Evolutionary conservation across 2,113 vertebrate genomes (phyloP).

Genomic region (Vulpes lagopus): DNA sequence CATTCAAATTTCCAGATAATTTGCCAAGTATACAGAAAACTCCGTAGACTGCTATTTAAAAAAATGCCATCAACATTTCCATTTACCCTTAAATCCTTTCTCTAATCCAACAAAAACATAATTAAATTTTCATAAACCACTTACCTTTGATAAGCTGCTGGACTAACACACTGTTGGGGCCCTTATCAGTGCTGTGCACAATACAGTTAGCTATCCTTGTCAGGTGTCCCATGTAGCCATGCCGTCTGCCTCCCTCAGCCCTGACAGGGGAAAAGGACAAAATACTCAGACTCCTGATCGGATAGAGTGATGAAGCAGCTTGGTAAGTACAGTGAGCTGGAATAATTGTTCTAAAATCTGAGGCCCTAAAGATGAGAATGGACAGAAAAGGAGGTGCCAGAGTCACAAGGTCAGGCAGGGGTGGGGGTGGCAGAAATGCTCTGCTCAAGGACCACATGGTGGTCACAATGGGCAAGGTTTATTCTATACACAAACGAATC

Average conservation of each 20-base stretch:
- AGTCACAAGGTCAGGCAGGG: not conserved
- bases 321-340: not conserved
- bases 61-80: fast-evolving
- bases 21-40: not conserved
- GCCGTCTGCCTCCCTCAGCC: constrained; percentile 94
- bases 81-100: not conserved
- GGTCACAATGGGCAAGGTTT: not conserved
- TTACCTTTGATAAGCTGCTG: constrained; percentile 95
- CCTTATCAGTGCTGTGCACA: constrained; percentile 97
- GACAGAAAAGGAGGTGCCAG: too few relatives aligned
- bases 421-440: fast-evolving
- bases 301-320: fast-evolving
- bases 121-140: not conserved
- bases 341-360: not conserved
- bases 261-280: constrained; percentile 84
- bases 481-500: not conserved
- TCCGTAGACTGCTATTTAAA: not conserved
- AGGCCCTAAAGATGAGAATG: not conserved
- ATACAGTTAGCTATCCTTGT: constrained; percentile 98
- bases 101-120: not conserved
- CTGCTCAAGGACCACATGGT: not conserved
- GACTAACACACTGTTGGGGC: constrained; percentile 92
- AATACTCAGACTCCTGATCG: not conserved
- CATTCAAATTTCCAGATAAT: not conserved
- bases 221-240: constrained; percentile 98